Percentiles rank a stretch among this genome's conserved stretches.
Conservation (phyloP, 92 coral and sea anemone species). For the Meandrina meandrites region DNA sequence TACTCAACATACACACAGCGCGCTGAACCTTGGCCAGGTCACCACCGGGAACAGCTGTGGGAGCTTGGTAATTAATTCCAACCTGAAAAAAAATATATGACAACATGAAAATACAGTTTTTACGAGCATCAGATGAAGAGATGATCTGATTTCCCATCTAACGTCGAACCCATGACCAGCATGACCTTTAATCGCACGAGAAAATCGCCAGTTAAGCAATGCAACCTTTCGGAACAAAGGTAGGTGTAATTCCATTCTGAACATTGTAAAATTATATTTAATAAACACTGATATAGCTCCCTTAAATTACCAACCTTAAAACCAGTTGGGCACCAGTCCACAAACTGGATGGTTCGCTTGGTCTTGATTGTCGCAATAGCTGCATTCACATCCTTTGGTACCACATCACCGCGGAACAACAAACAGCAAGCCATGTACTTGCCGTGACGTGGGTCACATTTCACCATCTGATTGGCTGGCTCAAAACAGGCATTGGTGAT, state of each 20-base stretch:
- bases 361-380: slow-evolving; percentile 92
- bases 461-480: slow-evolving; percentile 93
- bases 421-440: slow-evolving; percentile 96
- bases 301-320: slow-evolving; percentile 60
- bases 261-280: neutral
- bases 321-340: slow-evolving; percentile 93
- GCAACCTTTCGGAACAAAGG: neutral
- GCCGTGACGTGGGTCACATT: slow-evolving; percentile 96
- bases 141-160: too few species aligned
- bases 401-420: slow-evolving; percentile 94
- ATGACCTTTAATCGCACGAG: too few species aligned
- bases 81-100: slow-evolving; percentile 26
- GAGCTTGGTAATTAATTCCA: slow-evolving; percentile 56
- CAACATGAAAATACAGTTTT: neutral
- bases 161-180: too few species aligned
- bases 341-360: slow-evolving; percentile 92
- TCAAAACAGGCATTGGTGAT: slow-evolving; percentile 95
- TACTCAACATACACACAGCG: slow-evolving; percentile 95
- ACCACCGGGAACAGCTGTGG: slow-evolving; percentile 88
- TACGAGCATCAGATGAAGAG: too few species aligned
- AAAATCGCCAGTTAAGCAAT: too few species aligned
- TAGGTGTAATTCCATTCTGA: neutral
- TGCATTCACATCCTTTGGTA: slow-evolving; percentile 90
- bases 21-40: slow-evolving; percentile 94
- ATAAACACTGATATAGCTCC: neutral